These are phyloP conservation scores for Drosophila aff. DNA, from an alignment of 1,140 invertebrate genomes.

Conservation along the genomic window DNA sequence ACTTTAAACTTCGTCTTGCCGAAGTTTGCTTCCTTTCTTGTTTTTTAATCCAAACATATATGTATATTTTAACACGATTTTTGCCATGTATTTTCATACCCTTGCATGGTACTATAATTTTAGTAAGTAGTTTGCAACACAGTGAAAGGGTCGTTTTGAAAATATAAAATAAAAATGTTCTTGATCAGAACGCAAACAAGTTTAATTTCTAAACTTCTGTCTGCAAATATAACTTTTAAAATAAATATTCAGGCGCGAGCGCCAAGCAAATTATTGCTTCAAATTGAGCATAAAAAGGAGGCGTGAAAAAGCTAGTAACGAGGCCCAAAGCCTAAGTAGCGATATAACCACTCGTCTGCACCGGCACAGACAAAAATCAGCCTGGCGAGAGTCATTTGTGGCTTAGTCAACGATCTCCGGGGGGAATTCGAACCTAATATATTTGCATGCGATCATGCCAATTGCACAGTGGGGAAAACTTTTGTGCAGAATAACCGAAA, in stretches of 20 bases:
- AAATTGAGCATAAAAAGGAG: constrained; percentile 48
- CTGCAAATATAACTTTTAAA: background rate
- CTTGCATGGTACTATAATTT: no score
- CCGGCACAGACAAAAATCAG: constrained; percentile 9
- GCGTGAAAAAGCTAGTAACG: background rate
- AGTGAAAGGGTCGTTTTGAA: no score
- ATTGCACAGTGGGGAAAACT: constrained; percentile 32
- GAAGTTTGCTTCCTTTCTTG: no score
- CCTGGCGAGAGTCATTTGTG: constrained; percentile 30
- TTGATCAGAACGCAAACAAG: no score
- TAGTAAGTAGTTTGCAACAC: no score
- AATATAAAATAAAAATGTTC: no score
- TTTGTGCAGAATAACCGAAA: background rate
- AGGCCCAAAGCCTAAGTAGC: background rate
- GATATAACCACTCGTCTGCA: constrained; percentile 14
- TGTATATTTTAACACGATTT: no score
- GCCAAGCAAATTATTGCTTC: constrained; percentile 64
- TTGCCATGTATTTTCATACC: no score
- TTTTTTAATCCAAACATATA: no score
- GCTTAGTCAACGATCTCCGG: constrained; percentile 20
- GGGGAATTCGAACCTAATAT: constrained; percentile 17
- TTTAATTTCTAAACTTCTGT: background rate
- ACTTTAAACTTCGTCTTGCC: no score
- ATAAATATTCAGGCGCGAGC: constrained; percentile 5
- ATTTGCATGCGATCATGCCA: constrained; percentile 40